These are phyloP conservation scores for Piprites chloris DNA, from an alignment of 2,113 vertebrate species.

Conservation along the genomic window DNA sequence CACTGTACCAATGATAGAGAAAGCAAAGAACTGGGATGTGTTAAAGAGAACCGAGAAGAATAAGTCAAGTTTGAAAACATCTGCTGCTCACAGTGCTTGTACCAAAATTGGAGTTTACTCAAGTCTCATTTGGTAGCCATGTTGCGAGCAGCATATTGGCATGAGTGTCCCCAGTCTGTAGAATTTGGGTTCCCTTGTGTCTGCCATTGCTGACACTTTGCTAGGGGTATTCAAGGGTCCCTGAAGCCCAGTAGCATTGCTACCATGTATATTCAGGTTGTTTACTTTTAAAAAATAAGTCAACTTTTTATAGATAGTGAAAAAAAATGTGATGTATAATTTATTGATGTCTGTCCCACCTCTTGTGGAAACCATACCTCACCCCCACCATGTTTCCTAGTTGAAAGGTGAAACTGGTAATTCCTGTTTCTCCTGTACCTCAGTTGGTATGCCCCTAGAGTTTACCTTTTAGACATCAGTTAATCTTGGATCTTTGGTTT, in stretches of 20 bases:
- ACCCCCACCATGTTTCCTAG: not conserved
- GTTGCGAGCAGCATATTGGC: not conserved
- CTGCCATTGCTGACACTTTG: not conserved
- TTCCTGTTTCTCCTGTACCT: not conserved
- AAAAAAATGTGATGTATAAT: not conserved
- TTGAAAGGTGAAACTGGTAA: not conserved
- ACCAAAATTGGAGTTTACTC: not conserved
- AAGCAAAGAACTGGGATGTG: not conserved
- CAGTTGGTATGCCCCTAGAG: not conserved
- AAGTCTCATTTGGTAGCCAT: not conserved
- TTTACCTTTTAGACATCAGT: not conserved
- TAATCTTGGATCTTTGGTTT: accelerated
- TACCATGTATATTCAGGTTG: not conserved
- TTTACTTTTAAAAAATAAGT: not conserved
- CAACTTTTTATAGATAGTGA: not conserved
- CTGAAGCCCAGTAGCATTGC: not conserved
- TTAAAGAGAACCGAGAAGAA: not conserved
- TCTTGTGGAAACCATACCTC: not conserved
- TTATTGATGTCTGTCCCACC: not conserved
- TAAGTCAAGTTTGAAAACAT: not conserved
- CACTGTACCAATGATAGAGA: not conserved
- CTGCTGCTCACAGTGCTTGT: not conserved
- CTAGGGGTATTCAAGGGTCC: too few relatives aligned
- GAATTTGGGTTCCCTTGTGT: not conserved
- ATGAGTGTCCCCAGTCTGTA: not conserved